Evolutionary conservation across 2,888 invertebrate genomes (phyloP).

Genomic region (Heteromyza rotundicornis): DNA sequence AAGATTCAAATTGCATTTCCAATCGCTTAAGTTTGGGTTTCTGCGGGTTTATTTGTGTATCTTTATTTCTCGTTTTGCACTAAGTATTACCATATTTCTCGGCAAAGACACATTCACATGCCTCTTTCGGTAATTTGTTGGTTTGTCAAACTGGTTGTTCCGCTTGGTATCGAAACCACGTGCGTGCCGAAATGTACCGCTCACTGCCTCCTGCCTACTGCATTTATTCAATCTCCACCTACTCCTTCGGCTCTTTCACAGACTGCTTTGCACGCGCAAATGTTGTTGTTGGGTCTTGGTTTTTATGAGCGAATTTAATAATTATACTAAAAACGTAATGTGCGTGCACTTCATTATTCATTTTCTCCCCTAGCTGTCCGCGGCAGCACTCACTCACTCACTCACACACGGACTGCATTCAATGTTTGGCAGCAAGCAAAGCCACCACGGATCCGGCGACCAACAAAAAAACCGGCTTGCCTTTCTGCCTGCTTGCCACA

Average conservation of each 20-base stretch:
- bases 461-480: no score
- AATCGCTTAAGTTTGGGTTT: neutral
- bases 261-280: neutral
- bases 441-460: constrained; percentile 2
- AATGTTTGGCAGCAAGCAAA: constrained; percentile 4
- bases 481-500: constrained; percentile 5
- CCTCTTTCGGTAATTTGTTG: no score
- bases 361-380: constrained; percentile 38
- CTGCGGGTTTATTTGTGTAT: no score
- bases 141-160: neutral
- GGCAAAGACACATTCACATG: neutral
- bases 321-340: constrained; percentile 28
- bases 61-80: no score
- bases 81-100: no score
- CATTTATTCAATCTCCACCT: no score
- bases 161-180: neutral
- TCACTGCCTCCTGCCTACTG: no score
- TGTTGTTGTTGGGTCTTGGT: neutral
- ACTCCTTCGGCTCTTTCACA: no score
- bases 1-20: constrained; percentile 19
- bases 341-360: constrained; percentile 52
- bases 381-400: no score
- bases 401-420: no score
- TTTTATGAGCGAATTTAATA: constrained; percentile 13
- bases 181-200: constrained; percentile 3